Evolutionary conservation across 2,113 vertebrate genomes (phyloP).

Genomic region (Verasper variegatus): DNA sequence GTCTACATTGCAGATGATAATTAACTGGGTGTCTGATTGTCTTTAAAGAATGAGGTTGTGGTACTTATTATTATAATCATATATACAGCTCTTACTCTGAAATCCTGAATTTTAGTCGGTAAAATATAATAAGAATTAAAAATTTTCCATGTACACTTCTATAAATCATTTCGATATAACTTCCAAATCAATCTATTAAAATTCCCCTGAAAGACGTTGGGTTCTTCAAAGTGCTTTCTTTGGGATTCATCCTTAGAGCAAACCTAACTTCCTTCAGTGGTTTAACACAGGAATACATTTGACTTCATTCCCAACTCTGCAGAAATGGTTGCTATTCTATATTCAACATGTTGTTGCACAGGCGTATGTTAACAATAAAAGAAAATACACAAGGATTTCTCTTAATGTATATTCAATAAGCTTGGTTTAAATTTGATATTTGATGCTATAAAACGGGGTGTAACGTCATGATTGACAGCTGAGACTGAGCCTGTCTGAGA

Average conservation of each 20-base stretch:
- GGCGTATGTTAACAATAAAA: background rate
- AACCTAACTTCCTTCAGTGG: background rate
- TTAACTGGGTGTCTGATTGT: background rate
- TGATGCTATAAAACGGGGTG: no score
- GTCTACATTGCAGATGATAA: no score
- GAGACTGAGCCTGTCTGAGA: no score
- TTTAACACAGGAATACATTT: conserved; percentile 17
- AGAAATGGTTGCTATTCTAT: background rate
- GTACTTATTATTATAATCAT: no score
- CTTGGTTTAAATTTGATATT: no score
- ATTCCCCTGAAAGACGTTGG: background rate
- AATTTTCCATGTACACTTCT: background rate
- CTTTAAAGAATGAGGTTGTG: conserved; percentile 9
- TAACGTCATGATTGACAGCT: no score
- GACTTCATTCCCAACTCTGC: background rate
- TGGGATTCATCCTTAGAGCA: background rate
- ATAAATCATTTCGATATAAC: background rate
- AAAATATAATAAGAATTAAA: conserved; percentile 24
- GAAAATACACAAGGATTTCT: conserved; percentile 1
- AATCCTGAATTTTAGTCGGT: background rate
- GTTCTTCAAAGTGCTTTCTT: background rate
- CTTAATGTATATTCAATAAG: no score
- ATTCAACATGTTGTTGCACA: background rate
- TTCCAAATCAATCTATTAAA: background rate
- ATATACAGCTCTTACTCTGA: background rate